Evolutionary conservation across 2,888 invertebrate genomes (phyloP).

Genomic region (Acrocera orbiculus): DNA sequence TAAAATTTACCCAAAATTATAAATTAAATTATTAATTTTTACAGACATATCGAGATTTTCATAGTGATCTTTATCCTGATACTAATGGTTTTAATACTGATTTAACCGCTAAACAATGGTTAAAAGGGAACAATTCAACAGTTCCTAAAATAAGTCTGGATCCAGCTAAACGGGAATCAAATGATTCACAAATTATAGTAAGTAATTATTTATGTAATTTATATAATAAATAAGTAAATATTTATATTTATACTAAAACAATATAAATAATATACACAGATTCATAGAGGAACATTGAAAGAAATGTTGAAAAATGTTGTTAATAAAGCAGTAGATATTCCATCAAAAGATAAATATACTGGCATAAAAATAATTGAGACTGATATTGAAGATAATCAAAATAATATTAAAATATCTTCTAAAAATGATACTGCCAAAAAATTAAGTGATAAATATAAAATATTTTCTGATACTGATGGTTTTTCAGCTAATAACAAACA

Average conservation of each 20-base stretch:
- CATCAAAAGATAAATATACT: no score
- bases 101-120: conserved; percentile 66
- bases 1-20: conserved; percentile 1
- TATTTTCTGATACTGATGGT: conserved; percentile 4
- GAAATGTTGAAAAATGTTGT: conserved; percentile 28
- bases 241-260: no score
- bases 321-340: no score
- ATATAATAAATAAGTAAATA: no score
- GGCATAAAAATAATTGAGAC: no score
- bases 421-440: conserved; percentile 45
- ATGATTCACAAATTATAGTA: conserved; percentile 43
- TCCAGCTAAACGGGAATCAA: conserved; percentile 50
- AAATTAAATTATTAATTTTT: conserved; percentile 14
- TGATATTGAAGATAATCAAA: conserved; percentile 11
- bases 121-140: conserved; percentile 54
- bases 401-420: conserved; percentile 14
- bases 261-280: conserved; percentile 15
- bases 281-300: conserved; percentile 29
- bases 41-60: conserved; percentile 82
- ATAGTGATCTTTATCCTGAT: conserved; percentile 85
- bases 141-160: conserved; percentile 69
- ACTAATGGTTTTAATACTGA: conserved; percentile 67
- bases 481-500: neutral
- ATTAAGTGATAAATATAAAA: conserved; percentile 37
- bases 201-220: conserved; percentile 23